Base-by-base conservation (phyloP, 2,888 invertebrate genomes). In the Helleia helle region DNA sequence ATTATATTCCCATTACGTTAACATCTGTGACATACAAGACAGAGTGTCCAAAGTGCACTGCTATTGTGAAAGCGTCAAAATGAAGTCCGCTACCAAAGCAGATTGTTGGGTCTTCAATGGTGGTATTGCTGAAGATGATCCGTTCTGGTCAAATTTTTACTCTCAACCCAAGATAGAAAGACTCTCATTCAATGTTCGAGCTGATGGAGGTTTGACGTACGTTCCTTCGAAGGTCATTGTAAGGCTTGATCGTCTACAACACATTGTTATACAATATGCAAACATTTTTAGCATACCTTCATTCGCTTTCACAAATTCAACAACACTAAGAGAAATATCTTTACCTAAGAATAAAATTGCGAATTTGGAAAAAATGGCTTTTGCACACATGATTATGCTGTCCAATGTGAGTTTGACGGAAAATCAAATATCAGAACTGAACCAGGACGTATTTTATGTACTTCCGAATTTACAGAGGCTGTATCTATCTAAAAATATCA, bases 401-500 rank as follows among this genome's bases (percentile, higher is more conserved):
- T 87, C 88, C 30, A 87, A 89, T 43, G 81, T 95, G 54, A 90
- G 90, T 65, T 74, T 95, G 59, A 89, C 90, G 44, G 91, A 92
- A 55, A 95, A 95, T 79, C 87, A 89, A 59, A 90, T 95, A 62
- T 85, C 88, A 2, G 92, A 92, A 67, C 86, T 95, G 57, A 89
- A 90, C 59, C 86, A 90, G 44, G 89, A 90, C 60, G 91, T 92
- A 3, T 94, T 95, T 68, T 88, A 90, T 42, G 90, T 91, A 59
- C 73, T 94, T 18, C 93, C 93, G 0, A 87, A 87, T 48, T 75
- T 93, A 51, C 89, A 89, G 56, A 89, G 91, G 49, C 86, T 98
- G 43, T 89, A 89, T 60, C 80, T 98, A 41, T 94, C 95, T 57
- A 91, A 91, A 62, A 98, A 98, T 69, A 90, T 91, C 58, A 87